Evolutionary conservation across 64 coral and sea anemone species (phyloP).

Genomic region (Stichodactyla mertensii): DNA sequence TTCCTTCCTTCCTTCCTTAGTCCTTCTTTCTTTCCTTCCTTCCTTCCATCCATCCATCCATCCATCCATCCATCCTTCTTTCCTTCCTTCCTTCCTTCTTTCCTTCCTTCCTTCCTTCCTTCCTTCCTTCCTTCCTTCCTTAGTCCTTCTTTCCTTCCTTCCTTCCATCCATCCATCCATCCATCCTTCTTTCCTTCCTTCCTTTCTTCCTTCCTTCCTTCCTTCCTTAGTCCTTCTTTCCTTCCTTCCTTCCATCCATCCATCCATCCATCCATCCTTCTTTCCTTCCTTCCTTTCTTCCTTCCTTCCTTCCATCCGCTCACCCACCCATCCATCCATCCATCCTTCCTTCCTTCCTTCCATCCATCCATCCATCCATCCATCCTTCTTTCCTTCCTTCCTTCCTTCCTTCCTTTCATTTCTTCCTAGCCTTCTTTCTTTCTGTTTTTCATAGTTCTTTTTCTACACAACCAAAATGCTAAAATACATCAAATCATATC

Average conservation of each 20-base stretch:
- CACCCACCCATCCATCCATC: too few species aligned
- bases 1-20: neutral
- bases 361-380: neutral
- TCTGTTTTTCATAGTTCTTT: neutral
- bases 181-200: neutral
- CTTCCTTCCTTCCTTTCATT: neutral
- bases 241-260: too few species aligned
- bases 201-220: neutral
- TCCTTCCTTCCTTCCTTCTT: neutral
- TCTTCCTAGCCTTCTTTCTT: neutral
- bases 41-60: too few species aligned
- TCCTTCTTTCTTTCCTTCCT: neutral
- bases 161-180: too few species aligned
- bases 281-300: neutral
- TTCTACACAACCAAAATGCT: neutral
- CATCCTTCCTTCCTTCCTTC: neutral
- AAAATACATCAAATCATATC: neutral
- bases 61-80: too few species aligned
- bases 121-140: neutral
- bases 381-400: too few species aligned
- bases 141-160: neutral
- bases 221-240: neutral
- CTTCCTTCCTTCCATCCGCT: too few species aligned
- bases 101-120: neutral
- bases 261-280: too few species aligned